Conservation (phyloP, 2,113 vertebrate genomes). For the Neopipo cinnamomea region DNA sequence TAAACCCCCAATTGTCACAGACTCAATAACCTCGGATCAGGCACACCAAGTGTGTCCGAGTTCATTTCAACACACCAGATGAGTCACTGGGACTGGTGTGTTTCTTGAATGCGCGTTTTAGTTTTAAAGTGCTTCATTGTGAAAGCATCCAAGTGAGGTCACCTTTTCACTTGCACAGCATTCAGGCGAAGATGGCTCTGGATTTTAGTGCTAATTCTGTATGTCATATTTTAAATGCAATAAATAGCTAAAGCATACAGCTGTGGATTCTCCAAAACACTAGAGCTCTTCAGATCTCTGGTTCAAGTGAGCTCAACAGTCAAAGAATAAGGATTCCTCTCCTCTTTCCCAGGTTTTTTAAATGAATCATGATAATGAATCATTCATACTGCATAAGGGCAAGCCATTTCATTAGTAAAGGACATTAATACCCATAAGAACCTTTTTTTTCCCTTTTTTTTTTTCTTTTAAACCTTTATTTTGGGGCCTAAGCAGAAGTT, state of each 20-base stretch:
- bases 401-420: not conserved
- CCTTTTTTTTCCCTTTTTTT: not conserved
- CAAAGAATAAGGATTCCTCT: not conserved
- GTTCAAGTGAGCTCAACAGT: not conserved
- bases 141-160: not conserved
- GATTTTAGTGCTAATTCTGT: not conserved
- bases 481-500: not conserved
- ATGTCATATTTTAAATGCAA: not conserved
- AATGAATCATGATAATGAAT: not conserved
- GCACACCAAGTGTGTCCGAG: accelerated
- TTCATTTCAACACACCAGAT: not conserved
- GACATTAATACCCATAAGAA: not conserved
- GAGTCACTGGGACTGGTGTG: not conserved
- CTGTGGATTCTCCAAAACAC: not conserved
- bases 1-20: not conserved
- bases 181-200: not conserved
- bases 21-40: not conserved
- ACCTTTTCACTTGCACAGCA: not conserved
- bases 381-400: not conserved
- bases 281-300: not conserved
- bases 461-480: not conserved
- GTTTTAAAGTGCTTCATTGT: not conserved
- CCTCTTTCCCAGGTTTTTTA: not conserved
- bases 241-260: not conserved
- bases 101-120: not conserved